Evolutionary conservation across 2,888 invertebrate species (phyloP).

Genomic region (Agriopis marginaria): DNA sequence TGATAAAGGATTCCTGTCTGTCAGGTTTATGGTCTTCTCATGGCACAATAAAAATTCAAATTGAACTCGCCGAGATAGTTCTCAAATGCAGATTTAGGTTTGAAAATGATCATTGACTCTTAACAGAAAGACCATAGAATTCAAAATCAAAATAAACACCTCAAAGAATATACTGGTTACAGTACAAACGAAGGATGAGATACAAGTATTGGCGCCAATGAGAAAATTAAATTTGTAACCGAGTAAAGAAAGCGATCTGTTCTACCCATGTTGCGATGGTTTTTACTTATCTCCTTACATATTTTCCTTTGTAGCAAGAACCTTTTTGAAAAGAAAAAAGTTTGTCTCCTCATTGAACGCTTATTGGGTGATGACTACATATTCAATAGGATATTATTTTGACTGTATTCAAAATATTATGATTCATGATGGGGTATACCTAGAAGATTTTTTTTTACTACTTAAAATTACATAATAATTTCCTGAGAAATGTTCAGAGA

Average conservation of each 20-base stretch:
- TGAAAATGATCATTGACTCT: slow-evolving; percentile 14
- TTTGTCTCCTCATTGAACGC: no score
- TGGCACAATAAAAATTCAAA: slow-evolving; percentile 60
- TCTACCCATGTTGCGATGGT: not conserved
- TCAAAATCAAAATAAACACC: not conserved
- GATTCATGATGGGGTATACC: no score
- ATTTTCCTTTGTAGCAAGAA: not conserved
- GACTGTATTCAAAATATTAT: no score
- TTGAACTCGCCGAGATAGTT: slow-evolving; percentile 48
- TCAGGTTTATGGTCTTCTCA: slow-evolving; percentile 56
- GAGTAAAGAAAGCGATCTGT: slow-evolving; percentile 5
- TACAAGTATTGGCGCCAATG: slow-evolving; percentile 31
- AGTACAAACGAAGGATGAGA: slow-evolving; percentile 15
- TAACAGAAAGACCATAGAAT: slow-evolving; percentile 14
- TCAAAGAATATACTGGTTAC: slow-evolving; percentile 7
- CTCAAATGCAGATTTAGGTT: slow-evolving; percentile 44
- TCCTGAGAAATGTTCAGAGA: no score
- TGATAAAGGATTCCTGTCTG: slow-evolving; percentile 54
- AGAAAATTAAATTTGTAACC: slow-evolving; percentile 25
- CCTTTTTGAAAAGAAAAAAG: not conserved
- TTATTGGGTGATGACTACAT: no score
- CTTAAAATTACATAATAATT: no score
- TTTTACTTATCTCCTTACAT: not conserved
- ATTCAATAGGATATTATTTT: no score
- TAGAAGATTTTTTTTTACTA: no score